Conservation (phyloP, 1,140 invertebrate genomes). For the Nasonia vitripennis region DNA sequence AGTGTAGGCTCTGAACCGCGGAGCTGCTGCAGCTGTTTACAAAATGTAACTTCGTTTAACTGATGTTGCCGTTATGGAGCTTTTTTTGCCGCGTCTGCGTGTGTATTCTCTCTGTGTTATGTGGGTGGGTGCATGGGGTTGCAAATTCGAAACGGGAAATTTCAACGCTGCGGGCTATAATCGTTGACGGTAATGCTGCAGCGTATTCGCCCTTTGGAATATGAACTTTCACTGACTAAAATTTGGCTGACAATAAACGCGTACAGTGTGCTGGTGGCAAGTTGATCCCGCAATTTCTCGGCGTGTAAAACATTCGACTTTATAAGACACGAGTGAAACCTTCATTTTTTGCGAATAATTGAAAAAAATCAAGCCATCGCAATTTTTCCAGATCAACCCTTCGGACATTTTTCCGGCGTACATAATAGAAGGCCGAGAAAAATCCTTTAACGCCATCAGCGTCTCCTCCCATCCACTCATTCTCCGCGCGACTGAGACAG, state of each 20-base stretch:
- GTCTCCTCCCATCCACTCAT: neutral
- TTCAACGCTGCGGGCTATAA: too few species aligned
- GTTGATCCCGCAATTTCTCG: too few species aligned
- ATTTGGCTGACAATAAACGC: slow-evolving; percentile 49
- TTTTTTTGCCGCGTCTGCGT: neutral
- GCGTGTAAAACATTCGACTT: too few species aligned
- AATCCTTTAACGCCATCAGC: neutral
- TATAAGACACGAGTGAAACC: too few species aligned
- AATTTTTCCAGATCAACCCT: too few species aligned
- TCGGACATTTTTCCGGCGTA: too few species aligned
- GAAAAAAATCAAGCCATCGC: neutral
- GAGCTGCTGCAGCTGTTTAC: neutral
- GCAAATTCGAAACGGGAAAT: neutral
- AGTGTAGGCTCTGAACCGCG: too few species aligned
- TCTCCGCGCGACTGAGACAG: neutral
- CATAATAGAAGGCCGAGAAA: neutral
- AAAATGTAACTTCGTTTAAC: neutral
- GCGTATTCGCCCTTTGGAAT: too few species aligned
- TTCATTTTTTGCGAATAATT: too few species aligned
- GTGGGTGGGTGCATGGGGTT: neutral
- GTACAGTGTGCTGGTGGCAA: too few species aligned
- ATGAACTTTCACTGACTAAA: slow-evolving; percentile 5
- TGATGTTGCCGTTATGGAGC: neutral
- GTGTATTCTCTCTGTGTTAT: neutral
- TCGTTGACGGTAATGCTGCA: too few species aligned